phyloP scores from a whole-genome alignment of 1,140 invertebrate genomes.

The Drosophila guanche region DNA sequence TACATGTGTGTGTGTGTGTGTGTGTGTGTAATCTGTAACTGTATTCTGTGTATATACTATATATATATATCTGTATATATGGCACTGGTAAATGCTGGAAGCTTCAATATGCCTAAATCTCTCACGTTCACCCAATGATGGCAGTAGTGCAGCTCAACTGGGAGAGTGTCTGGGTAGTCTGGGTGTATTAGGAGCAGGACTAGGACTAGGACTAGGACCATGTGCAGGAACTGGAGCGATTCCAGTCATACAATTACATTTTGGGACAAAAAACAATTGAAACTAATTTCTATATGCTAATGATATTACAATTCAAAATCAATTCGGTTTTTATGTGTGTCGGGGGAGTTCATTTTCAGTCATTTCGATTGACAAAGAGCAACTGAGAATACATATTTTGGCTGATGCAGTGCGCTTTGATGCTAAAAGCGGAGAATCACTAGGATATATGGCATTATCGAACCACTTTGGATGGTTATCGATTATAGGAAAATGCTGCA shows the following conservation, averaged over 20 bases:
- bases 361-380: slow-evolving; percentile 32
- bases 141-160: slow-evolving; percentile 45
- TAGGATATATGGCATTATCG: no score
- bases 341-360: slow-evolving; percentile 25
- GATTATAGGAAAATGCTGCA: neutral
- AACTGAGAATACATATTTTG: slow-evolving; percentile 26
- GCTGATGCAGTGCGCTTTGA: slow-evolving; percentile 17
- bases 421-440: neutral
- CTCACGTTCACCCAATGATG: slow-evolving; percentile 39
- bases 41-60: slow-evolving; percentile 16
- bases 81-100: slow-evolving; percentile 52
- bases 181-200: slow-evolving; percentile 5
- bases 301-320: slow-evolving; percentile 26
- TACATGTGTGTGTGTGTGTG: slow-evolving; percentile 3
- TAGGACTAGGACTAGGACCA: slow-evolving; percentile 24
- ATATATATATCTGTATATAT: slow-evolving; percentile 47
- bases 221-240: neutral
- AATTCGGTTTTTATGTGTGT: slow-evolving; percentile 9
- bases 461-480: no score
- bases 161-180: slow-evolving; percentile 5
- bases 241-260: neutral
- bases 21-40: slow-evolving; percentile 10
- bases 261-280: slow-evolving; percentile 15
- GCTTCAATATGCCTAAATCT: slow-evolving; percentile 51
- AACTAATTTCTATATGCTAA: slow-evolving; percentile 41